Percentiles rank a stretch among this genome's conserved stretches.
These are phyloP conservation scores for Ceramica pisi DNA, from an alignment of 2,888 invertebrate genomes.

Conservation along the genomic window DNA sequence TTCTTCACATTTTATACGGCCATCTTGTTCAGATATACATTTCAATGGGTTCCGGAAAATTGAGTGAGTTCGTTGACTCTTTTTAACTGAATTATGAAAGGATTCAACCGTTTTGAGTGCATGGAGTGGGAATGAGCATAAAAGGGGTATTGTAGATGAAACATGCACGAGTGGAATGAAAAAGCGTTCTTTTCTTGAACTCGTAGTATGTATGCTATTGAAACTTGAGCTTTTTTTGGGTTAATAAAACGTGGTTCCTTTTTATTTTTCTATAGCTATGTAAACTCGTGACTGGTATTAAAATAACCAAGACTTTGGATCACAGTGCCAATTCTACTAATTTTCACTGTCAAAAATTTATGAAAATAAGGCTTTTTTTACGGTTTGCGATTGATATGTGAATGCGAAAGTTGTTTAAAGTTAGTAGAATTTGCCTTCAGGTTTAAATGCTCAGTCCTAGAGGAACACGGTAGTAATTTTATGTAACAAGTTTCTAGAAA, in stretches of 20 bases:
- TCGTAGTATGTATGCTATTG: not conserved
- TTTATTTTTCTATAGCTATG: too few relatives aligned
- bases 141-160: slow-evolving; percentile 7
- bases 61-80: slow-evolving; percentile 1
- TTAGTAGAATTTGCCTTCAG: too few relatives aligned
- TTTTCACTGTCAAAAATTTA: too few relatives aligned
- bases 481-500: too few relatives aligned
- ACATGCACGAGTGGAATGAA: slow-evolving; percentile 7
- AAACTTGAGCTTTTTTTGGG: not conserved
- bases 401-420: too few relatives aligned
- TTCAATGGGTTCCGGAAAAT: slow-evolving; percentile 14
- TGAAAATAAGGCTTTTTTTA: too few relatives aligned
- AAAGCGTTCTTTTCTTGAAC: slow-evolving; percentile 6
- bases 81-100: slow-evolving; percentile 24
- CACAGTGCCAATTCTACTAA: too few relatives aligned
- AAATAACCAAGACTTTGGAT: not conserved
- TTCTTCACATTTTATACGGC: slow-evolving; percentile 14
- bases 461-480: too few relatives aligned
- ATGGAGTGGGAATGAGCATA: slow-evolving; percentile 3
- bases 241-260: too few relatives aligned
- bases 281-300: too few relatives aligned
- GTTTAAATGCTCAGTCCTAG: not conserved
- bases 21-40: slow-evolving; percentile 10
- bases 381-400: too few relatives aligned
- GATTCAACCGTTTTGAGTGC: slow-evolving; percentile 16